A percentile compares a stretch with the other conserved stretches of the same genome.
These are phyloP conservation scores for Scomber scombrus DNA, from an alignment of 2,113 vertebrate species.

Conservation along the genomic window DNA sequence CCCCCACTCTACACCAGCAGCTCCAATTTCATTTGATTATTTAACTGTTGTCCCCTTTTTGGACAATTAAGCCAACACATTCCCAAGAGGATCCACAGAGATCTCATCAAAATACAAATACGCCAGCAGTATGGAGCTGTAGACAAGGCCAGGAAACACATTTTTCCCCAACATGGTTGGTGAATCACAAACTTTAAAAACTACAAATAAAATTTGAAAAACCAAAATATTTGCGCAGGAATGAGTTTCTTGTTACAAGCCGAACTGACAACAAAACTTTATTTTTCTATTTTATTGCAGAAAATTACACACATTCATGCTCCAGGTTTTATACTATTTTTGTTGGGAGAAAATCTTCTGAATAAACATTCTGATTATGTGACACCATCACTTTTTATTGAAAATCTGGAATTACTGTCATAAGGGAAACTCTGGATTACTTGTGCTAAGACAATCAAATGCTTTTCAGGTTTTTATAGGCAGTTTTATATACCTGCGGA, in stretches of 20 bases:
- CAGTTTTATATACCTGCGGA: background rate
- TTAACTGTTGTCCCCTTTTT: slow-evolving; percentile 53
- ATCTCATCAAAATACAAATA: slow-evolving; percentile 29
- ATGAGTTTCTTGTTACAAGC: background rate
- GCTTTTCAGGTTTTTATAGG: background rate
- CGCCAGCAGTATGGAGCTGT: background rate
- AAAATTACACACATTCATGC: too few relatives aligned
- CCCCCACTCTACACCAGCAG: slow-evolving; percentile 56
- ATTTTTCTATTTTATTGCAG: background rate
- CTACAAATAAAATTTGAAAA: background rate
- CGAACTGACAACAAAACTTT: background rate
- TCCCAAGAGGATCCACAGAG: background rate
- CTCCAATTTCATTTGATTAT: slow-evolving; percentile 62
- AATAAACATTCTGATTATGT: background rate
- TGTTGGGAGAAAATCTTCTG: background rate
- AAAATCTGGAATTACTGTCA: background rate
- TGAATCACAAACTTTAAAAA: background rate
- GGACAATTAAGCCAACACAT: slow-evolving; percentile 53
- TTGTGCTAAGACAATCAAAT: too few relatives aligned
- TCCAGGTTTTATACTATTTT: background rate
- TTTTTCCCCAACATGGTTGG: background rate
- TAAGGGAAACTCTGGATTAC: background rate
- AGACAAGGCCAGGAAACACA: background rate
- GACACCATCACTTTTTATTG: background rate
- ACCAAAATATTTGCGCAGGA: background rate